A percentile compares a stretch with the other conserved stretches of the same genome.
These are phyloP conservation scores for Discoglossus pictus DNA, from an alignment of 2,797 vertebrate genomes.

Conservation along the genomic window DNA sequence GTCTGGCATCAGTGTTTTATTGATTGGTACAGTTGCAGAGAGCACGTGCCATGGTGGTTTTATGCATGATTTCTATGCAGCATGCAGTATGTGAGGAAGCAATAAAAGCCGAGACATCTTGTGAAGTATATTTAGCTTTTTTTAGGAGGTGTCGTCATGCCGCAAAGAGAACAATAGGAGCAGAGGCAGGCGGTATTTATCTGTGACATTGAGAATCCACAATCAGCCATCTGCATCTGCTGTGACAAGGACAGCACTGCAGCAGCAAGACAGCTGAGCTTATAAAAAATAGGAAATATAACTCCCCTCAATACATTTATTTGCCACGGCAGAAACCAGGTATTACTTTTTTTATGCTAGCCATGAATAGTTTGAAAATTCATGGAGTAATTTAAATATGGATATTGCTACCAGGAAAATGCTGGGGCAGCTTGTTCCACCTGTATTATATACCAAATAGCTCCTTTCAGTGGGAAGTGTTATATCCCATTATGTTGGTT, in stretches of 20 bases:
- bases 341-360: too few relatives aligned
- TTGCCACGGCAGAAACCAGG: too few relatives aligned
- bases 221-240: slow-evolving; percentile 18
- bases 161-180: slow-evolving; percentile 7
- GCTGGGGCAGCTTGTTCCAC: too few relatives aligned
- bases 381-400: too few relatives aligned
- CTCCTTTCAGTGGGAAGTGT: too few relatives aligned
- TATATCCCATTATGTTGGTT: too few relatives aligned
- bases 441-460: too few relatives aligned
- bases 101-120: slow-evolving; percentile 18
- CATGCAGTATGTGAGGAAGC: slow-evolving; percentile 16
- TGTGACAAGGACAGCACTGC: neutral
- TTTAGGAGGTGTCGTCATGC: slow-evolving; percentile 23
- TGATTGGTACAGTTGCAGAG: slow-evolving; percentile 21
- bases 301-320: too few relatives aligned
- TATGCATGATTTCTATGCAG: slow-evolving; percentile 34
- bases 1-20: slow-evolving; percentile 30
- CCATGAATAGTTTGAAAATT: too few relatives aligned
- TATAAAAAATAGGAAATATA: too few relatives aligned
- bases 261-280: neutral
- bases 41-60: slow-evolving; percentile 1
- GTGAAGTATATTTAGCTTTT: slow-evolving; percentile 40
- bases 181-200: slow-evolving; percentile 7
- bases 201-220: slow-evolving; percentile 26
- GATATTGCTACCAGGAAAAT: too few relatives aligned